Evolutionary conservation across 2,888 invertebrate genomes (phyloP).

Genomic region (Formica aserva): DNA sequence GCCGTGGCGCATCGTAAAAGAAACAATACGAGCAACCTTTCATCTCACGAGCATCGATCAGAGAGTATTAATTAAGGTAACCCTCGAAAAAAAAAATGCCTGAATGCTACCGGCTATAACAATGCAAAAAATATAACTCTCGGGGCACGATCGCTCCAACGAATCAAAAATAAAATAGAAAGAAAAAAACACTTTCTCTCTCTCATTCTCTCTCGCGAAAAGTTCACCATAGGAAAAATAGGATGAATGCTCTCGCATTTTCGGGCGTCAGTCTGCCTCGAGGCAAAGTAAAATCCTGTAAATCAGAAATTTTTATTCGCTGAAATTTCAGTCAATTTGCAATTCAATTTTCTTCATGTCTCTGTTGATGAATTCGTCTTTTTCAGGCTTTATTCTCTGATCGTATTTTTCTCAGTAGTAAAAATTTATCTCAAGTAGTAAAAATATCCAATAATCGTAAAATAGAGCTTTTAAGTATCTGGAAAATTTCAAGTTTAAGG

Average conservation of each 20-base stretch:
- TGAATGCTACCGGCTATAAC: conserved; percentile 42
- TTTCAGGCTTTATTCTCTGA: conserved; percentile 11
- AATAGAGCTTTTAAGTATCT: not conserved
- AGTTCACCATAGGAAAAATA: conserved; percentile 40
- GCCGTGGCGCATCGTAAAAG: conserved; percentile 15
- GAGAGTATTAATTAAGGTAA: conserved; percentile 51
- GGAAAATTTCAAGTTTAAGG: not conserved
- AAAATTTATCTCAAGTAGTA: not conserved
- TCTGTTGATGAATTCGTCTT: conserved; percentile 32
- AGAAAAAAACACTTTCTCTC: conserved; percentile 16
- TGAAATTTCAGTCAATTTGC: conserved; percentile 41
- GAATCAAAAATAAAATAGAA: conserved; percentile 46
- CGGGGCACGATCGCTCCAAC: conserved; percentile 10
- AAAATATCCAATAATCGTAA: conserved; percentile 17
- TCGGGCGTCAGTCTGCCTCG: conserved; percentile 23
- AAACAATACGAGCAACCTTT: conserved; percentile 33
- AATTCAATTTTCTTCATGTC: conserved; percentile 39
- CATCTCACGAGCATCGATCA: conserved; percentile 46
- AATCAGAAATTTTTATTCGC: conserved; percentile 54
- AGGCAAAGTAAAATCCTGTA: conserved; percentile 49
- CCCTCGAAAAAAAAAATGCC: conserved; percentile 33
- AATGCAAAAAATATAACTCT: conserved; percentile 36
- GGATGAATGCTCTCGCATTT: conserved; percentile 28
- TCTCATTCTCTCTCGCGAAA: not conserved
- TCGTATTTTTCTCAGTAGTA: conserved; percentile 10